These are phyloP conservation scores for Trissolcus brochymenae DNA, from an alignment of 2,888 invertebrate species.

Conservation along the genomic window DNA sequence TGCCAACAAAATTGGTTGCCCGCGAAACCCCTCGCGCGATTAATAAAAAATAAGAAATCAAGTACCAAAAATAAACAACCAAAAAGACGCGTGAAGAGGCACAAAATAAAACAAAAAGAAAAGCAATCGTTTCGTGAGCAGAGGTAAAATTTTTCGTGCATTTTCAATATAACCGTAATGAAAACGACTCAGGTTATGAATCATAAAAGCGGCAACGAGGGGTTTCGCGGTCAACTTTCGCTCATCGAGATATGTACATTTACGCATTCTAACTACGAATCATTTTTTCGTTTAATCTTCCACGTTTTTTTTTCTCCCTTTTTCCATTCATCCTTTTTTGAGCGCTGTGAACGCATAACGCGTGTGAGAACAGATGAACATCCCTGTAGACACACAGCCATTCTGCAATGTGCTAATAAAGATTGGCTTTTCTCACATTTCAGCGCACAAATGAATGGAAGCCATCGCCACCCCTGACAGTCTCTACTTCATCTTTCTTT, in stretches of 20 bases:
- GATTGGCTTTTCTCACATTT: slow-evolving; percentile 27
- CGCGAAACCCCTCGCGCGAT: slow-evolving; percentile 34
- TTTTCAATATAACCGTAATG: slow-evolving; percentile 29
- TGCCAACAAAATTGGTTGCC: slow-evolving; percentile 32
- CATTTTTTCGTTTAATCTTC: slow-evolving; percentile 6
- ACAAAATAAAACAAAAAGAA: neutral
- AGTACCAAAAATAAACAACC: slow-evolving; percentile 8
- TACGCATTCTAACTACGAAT: slow-evolving; percentile 36
- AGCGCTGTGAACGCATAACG: neutral
- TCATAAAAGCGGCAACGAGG: slow-evolving; percentile 28
- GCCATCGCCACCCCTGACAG: slow-evolving; percentile 24
- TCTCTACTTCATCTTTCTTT: slow-evolving; percentile 31
- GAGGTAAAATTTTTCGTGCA: slow-evolving; percentile 12
- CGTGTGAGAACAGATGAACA: slow-evolving; percentile 8
- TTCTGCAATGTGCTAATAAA: slow-evolving; percentile 29
- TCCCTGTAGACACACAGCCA: slow-evolving; percentile 46
- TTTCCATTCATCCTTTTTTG: slow-evolving; percentile 1
- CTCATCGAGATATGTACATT: slow-evolving; percentile 55
- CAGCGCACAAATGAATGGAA: slow-evolving; percentile 43
- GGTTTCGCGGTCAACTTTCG: slow-evolving; percentile 40
- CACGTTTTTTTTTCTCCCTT: slow-evolving; percentile 10
- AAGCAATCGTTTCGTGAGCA: neutral
- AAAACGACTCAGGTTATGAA: slow-evolving; percentile 23
- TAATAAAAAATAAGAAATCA: slow-evolving; percentile 2
- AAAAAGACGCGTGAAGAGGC: slow-evolving; percentile 1